A percentile compares a stretch with the other conserved stretches of the same genome.
Evolutionary conservation across 2,888 invertebrate genomes (phyloP).

Genomic region (Trilocha varians): DNA sequence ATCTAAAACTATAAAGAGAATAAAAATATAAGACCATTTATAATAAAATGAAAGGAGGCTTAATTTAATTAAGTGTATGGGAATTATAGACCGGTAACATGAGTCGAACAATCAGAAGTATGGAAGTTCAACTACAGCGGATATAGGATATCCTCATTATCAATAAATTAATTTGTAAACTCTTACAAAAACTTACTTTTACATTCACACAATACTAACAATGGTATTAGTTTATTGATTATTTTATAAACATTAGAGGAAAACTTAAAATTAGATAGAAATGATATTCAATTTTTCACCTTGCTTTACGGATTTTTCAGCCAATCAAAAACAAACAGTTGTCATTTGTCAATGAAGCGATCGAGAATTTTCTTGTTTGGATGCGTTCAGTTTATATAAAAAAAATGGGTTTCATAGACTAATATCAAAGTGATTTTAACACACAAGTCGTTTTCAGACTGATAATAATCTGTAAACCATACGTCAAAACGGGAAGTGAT

Average conservation of each 20-base stretch:
- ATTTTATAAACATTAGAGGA: not conserved
- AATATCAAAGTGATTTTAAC: too few relatives aligned
- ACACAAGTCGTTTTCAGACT: too few relatives aligned
- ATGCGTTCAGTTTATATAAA: constrained; percentile 27
- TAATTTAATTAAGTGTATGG: constrained; percentile 33
- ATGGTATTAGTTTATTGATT: not conserved
- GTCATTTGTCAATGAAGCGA: constrained; percentile 57
- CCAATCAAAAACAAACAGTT: constrained; percentile 70
- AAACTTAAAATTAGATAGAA: too few relatives aligned
- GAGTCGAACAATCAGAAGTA: not conserved
- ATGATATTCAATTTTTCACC: constrained; percentile 36
- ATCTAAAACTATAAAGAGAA: not conserved
- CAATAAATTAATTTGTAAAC: constrained; percentile 1
- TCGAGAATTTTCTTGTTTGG: constrained; percentile 40
- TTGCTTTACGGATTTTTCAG: constrained; percentile 46
- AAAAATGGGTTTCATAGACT: not conserved
- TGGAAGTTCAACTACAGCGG: constrained; percentile 25
- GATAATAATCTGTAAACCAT: too few relatives aligned
- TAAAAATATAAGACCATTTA: not conserved
- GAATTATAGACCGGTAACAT: not conserved
- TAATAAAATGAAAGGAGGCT: not conserved
- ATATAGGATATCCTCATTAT: constrained; percentile 62
- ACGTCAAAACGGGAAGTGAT: too few relatives aligned
- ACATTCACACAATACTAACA: not conserved
- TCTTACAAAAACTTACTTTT: not conserved